Evolutionary conservation across 2,797 vertebrate genomes (phyloP), one percentile per base, ranked within the genome.

Genomic region (Emydoidea blandingii): DNA sequence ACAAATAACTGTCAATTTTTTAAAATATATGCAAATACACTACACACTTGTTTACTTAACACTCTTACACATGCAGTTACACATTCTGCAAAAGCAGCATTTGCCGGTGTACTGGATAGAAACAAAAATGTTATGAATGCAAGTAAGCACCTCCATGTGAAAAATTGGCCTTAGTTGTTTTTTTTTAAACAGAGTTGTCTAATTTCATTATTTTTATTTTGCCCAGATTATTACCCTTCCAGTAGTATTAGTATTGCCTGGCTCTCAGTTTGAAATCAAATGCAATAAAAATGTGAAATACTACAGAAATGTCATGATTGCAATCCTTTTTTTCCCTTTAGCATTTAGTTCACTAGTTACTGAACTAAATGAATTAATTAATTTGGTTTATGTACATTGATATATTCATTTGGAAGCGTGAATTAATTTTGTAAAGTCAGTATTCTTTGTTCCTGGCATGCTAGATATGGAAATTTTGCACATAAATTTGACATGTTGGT

Each of bases 181-280:
- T 49, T 79, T 72, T 72, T 9, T 65, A 44, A 50, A 78, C 10
- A 3, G 79, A 85, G 76, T 52, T 79, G 14, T 78, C 81, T 72
- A 1, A 89, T 72, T 87, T 88, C 2, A 49, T 62, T 41, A 78
- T 81, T 95, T 86, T n/a, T 87, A 34, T 59, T 90, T 92, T 3
- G 65, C 0, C 6, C 41, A 82, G 78, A 81, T 14, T 72, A 37
- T 41, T 37, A 19, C 15, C 83, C 52, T 87, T 54, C 37, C 78
- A 79, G 25, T 49, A 78, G 4, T n/a, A 47, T 15, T 68, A 37
- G 9, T 41, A 3, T 41, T 72, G 25, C 1, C 5, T 0, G 0
- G 23, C 86, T 94, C 8, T 91, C 8, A 44, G 54, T 68, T 56
- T 49, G 57, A 88, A 89, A 65, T 53, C 14, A 54, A 89, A 62